phyloP scores from a whole-genome alignment of 2,888 invertebrate species.

The Polydrusus cervinus region DNA sequence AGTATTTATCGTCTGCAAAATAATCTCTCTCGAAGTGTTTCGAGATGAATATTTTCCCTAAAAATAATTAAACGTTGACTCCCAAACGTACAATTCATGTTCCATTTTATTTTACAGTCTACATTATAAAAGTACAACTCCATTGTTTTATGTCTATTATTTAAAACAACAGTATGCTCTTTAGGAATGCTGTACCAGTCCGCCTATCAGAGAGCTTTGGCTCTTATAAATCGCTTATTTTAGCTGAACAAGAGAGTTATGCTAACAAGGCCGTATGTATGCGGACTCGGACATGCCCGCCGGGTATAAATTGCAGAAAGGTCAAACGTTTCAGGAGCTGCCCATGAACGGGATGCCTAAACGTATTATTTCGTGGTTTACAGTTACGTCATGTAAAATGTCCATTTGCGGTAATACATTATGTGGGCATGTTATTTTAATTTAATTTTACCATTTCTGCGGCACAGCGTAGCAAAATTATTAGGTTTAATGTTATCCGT shows the following conservation, averaged over 20 bases:
- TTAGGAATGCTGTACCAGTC: conserved; percentile 1
- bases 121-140: not conserved
- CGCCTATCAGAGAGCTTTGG: not conserved
- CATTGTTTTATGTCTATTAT: not conserved
- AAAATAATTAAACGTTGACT: no score
- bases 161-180: conserved; percentile 11
- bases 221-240: conserved; percentile 20
- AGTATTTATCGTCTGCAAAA: no score
- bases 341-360: conserved; percentile 11
- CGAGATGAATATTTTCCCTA: no score
- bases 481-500: no score
- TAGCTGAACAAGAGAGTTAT: conserved; percentile 4
- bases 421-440: not conserved
- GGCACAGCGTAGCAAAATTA: no score
- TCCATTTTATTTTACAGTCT: not conserved
- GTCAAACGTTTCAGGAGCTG: conserved; percentile 11
- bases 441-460: no score
- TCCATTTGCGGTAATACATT: not conserved
- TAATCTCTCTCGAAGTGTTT: no score
- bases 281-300: conserved; percentile 7
- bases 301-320: conserved; percentile 16
- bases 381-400: not conserved
- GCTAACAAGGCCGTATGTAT: conserved; percentile 18
- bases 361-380: conserved; percentile 13
- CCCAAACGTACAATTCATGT: no score